phyloP scores from a whole-genome alignment of 2,888 invertebrate species.

The Ceraclea dissimilis region DNA sequence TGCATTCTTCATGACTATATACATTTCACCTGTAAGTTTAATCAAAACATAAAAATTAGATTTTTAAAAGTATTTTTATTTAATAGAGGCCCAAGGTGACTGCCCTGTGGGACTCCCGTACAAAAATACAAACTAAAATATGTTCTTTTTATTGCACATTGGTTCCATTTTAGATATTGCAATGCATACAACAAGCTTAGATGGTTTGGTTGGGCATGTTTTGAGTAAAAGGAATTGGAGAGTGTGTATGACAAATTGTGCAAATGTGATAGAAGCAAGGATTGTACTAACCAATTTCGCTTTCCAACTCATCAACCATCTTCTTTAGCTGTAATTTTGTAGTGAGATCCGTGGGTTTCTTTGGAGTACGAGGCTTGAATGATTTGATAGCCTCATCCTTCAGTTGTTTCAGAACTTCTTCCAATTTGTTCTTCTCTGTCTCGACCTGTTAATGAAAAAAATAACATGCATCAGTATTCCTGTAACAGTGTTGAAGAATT shows the following conservation, averaged over 20 bases:
- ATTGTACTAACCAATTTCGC: slow-evolving; percentile 65
- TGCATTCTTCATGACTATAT: slow-evolving; percentile 53
- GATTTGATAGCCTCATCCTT: slow-evolving; percentile 58
- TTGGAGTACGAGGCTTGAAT: slow-evolving; percentile 62
- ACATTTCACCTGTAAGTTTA: slow-evolving; percentile 45
- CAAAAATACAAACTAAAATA: too few relatives aligned
- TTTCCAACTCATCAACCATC: slow-evolving; percentile 82
- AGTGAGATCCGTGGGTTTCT: slow-evolving; percentile 64
- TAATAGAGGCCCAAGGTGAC: too few relatives aligned
- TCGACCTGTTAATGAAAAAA: slow-evolving; percentile 41
- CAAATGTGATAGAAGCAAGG: too few relatives aligned
- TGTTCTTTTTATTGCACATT: too few relatives aligned
- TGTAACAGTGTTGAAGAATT: background rate
- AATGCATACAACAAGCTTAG: too few relatives aligned
- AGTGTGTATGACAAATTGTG: too few relatives aligned
- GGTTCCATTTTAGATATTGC: too few relatives aligned
- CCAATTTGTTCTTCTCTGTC: slow-evolving; percentile 58
- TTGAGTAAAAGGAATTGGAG: too few relatives aligned
- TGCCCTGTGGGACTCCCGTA: too few relatives aligned
- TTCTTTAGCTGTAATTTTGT: slow-evolving; percentile 69
- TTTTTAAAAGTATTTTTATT: too few relatives aligned
- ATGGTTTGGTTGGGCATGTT: too few relatives aligned
- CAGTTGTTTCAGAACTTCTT: slow-evolving; percentile 56
- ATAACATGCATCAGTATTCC: slow-evolving; percentile 7
- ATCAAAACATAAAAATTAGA: too few relatives aligned